Conservation (phyloP, 2,888 invertebrate genomes). For the Sminthurinus aureus region DNA sequence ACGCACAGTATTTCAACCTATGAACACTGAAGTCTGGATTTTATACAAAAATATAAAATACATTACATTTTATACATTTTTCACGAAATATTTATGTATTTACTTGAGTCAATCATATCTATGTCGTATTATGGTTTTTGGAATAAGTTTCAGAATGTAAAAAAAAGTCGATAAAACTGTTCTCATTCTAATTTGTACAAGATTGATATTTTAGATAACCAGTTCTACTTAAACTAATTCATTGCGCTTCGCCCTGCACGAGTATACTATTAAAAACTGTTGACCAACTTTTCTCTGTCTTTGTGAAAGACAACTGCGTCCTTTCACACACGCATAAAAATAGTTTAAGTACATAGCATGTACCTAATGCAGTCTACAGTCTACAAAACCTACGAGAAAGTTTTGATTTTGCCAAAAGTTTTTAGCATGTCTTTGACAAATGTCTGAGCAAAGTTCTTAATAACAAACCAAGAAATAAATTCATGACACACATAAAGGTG, state of each 20-base stretch:
- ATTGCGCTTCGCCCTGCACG: neutral
- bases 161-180: neutral
- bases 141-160: neutral
- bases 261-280: neutral
- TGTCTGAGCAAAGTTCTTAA: neutral
- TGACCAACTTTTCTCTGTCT: slow-evolving; percentile 2
- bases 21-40: too few relatives aligned
- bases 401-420: neutral
- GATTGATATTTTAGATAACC: neutral
- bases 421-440: too few relatives aligned
- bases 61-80: too few relatives aligned
- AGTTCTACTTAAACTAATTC: neutral
- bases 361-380: too few relatives aligned
- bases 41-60: too few relatives aligned
- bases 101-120: too few relatives aligned
- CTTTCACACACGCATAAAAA: neutral
- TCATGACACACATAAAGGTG: neutral
- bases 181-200: neutral
- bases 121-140: neutral
- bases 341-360: neutral
- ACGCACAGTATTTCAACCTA: too few relatives aligned
- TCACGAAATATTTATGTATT: too few relatives aligned
- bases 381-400: neutral
- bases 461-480: neutral
- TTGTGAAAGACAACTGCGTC: neutral